Evolutionary conservation across 2,113 vertebrate genomes (phyloP).

Genomic region (Zosterops japonicus): DNA sequence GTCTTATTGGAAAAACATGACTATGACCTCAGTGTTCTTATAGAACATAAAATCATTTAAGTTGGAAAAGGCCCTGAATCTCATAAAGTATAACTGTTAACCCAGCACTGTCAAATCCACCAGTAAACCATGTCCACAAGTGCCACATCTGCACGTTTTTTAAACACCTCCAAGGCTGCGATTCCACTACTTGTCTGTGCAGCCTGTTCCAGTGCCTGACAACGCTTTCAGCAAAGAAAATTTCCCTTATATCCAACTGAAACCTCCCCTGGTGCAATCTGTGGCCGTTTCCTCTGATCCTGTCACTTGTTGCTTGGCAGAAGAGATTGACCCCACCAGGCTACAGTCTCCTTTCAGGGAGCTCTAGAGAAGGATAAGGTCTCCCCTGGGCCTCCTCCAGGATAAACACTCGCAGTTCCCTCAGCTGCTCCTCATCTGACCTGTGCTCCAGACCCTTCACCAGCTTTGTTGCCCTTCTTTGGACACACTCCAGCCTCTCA

Average conservation of each 20-base stretch:
- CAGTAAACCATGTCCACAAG: not conserved
- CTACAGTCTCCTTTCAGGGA: not conserved
- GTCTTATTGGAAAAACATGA: not conserved
- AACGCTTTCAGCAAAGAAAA: not conserved
- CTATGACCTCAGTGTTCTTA: not conserved
- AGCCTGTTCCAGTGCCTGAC: not conserved
- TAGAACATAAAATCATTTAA: not conserved
- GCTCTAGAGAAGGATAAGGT: not conserved
- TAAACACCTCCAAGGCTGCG: not conserved
- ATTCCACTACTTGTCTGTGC: not conserved
- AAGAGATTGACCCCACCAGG: accelerated
- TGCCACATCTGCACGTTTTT: accelerated
- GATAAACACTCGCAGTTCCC: accelerated
- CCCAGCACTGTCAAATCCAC: not conserved
- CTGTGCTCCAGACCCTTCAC: not conserved
- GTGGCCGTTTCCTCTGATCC: not conserved
- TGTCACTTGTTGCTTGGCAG: accelerated
- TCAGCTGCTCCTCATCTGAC: accelerated
- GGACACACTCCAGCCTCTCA: not conserved
- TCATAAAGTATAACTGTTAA: not conserved
- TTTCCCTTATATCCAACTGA: not conserved
- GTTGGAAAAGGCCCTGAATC: not conserved
- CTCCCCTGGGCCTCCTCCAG: not conserved
- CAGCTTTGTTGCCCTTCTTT: not conserved
- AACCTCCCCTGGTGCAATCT: not conserved